Evolutionary conservation across 2,797 vertebrate genomes (phyloP), one percentile per base, ranked within the genome.

Genomic region (Poecile montanus): DNA sequence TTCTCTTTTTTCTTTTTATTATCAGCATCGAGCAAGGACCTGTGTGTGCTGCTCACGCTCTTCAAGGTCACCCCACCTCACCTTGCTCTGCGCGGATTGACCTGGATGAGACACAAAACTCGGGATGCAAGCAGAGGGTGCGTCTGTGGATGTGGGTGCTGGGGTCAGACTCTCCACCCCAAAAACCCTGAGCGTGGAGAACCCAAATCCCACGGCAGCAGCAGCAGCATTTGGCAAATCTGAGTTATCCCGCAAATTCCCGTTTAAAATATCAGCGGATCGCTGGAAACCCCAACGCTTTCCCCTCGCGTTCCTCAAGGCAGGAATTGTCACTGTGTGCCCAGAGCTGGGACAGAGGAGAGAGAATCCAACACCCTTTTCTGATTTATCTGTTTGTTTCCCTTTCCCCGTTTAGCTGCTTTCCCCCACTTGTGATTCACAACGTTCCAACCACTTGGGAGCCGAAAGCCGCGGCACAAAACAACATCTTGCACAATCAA

Each of bases 71-170:
- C 14, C 32, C 13, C 40, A 54, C 29, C 47, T 63, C 38, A 42
- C 44, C 32, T 58, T 1, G 0, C 16, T 7, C 18, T 17, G 27
- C 5, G 1, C 0, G 0, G 32, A 20, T 27, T 12, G 12, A 11
- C 22, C 21, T 4, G 65, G 56, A 13, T 0, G 1, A 51, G 3
- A 22, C 16, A 12, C 0, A 0, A 25, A 32, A 60, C 14, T 8
- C 0, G 1, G 25, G 34, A 8, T 1, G 1, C 3, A 8, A 70
- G n/a, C 32, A 66, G 32, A 56, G 27, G 66, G 36, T 15, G 11
- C 21, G 32, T 2, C 17, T 36, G 26, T 11, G 68, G 51, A 6
- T 10, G 32, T 34, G 63, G 29, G 10, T 53, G 42, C 14, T 10
- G 32, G 32, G 57, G 30, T 34, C 10, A 3, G 7, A 6, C 18